Conservation (phyloP, 1,140 invertebrate genomes). For the Orchestia grillus region DNA sequence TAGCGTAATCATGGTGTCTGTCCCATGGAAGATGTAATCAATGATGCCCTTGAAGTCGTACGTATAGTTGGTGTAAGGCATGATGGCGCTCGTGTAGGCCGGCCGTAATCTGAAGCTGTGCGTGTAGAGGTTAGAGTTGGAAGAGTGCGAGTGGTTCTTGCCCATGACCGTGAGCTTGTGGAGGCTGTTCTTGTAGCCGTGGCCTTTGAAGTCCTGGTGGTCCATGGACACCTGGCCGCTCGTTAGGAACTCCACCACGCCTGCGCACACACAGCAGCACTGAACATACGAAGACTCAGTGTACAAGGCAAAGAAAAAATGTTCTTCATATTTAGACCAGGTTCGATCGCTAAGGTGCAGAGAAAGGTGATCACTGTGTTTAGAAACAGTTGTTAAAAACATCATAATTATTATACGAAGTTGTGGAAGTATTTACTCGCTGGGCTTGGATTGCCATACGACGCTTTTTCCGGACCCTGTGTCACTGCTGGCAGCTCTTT, state of each 20-base stretch:
- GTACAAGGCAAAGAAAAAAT: too few species aligned
- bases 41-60: conserved; percentile 99
- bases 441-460: too few species aligned
- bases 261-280: conserved; percentile 72
- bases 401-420: too few species aligned
- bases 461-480: too few species aligned
- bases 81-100: conserved; percentile 93
- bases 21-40: conserved; percentile 99
- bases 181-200: conserved; percentile 85
- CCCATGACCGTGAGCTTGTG: conserved; percentile 66
- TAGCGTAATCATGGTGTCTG: conserved; percentile 92
- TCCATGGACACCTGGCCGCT: conserved; percentile 88
- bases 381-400: too few species aligned
- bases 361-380: too few species aligned
- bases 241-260: conserved; percentile 95
- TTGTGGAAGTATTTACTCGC: too few species aligned
- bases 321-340: too few species aligned
- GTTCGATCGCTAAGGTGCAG: too few species aligned
- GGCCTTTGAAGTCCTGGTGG: conserved; percentile 96
- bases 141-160: conserved; percentile 69
- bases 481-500: too few species aligned
- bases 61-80: conserved; percentile 99
- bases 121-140: conserved; percentile 82
- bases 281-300: neutral
- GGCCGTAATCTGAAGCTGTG: conserved; percentile 96